A percentile compares a stretch with the other conserved stretches of the same genome.
These are phyloP conservation scores for Parnassius mnemosyne DNA, from an alignment of 2,888 invertebrate species.

Conservation along the genomic window DNA sequence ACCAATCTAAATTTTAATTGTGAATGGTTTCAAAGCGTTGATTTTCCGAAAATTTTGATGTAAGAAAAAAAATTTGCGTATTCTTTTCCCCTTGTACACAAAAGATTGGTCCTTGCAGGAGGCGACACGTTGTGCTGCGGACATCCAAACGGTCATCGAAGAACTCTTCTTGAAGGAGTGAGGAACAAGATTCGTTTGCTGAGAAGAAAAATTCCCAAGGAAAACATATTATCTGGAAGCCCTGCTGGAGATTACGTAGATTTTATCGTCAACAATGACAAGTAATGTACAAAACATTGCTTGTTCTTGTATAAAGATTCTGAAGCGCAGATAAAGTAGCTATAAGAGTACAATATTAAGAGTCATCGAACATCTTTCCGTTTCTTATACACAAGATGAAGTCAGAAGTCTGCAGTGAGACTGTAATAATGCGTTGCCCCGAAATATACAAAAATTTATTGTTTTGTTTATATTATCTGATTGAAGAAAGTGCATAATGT, in stretches of 20 bases:
- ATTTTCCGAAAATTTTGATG: not conserved
- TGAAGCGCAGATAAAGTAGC: no score
- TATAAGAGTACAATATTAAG: no score
- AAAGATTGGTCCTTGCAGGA: slow-evolving; percentile 71
- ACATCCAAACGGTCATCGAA: slow-evolving; percentile 60
- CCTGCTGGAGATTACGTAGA: slow-evolving; percentile 64
- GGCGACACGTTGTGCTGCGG: slow-evolving; percentile 60
- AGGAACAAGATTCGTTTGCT: slow-evolving; percentile 53
- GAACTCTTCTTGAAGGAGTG: slow-evolving; percentile 56
- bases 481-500: no score
- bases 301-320: no score
- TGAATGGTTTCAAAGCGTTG: not conserved
- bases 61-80: slow-evolving; percentile 8
- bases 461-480: no score
- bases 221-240: slow-evolving; percentile 55
- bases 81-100: slow-evolving; percentile 37
- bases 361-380: no score
- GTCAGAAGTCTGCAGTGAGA: no score
- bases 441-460: no score
- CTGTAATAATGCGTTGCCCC: no score
- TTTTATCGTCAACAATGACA: slow-evolving; percentile 71
- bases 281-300: slow-evolving; percentile 26
- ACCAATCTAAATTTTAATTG: slow-evolving; percentile 36
- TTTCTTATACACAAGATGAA: no score
- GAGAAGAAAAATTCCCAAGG: slow-evolving; percentile 55